Base-by-base conservation (phyloP, 2,797 vertebrate species). In the Brachyrhaphis roseni region DNA sequence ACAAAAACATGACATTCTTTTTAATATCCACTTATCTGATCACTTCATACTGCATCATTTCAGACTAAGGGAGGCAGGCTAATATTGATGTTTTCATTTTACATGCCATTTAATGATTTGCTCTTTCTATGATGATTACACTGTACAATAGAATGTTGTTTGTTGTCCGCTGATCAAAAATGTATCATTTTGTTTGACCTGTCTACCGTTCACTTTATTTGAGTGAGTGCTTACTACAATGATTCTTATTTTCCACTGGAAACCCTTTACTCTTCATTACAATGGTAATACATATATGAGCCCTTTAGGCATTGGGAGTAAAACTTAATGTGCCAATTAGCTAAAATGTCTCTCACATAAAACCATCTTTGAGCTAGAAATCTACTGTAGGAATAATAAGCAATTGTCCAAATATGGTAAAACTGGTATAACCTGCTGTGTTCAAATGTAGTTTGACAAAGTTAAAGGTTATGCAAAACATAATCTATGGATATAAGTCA, bases 31-130 rank as follows among this genome's bases (percentile, higher is more conserved):
- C 64, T 41, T 13, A n/a, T 86, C 90, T 82, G 72, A 73, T 83
- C 78, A 81, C 16, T 18, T 85, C 31, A 31, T 64, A 18, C 5
- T 64, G 28, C 8, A 18, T 64, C 31, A 64, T 15, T 34, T 6
- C 78, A 88, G 91, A 93, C 92, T 90, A 89, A 84, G 87, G 70
- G 76, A 86, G 77, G 79, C 80, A 75, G 84, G 84, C 85, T 53
- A 78, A 82, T 75, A 85, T 84, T 90, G 79, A 89, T 68, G 34
- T 26, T 68, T 68, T 68, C 8, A 92, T 93, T 84, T 92, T 91
- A 91, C 20, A 45, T 5, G 23, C 4, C 2, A 45, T 34, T 55
- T 51, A 47, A 51, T 3, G 15, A 26, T 31, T 8, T 55, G 5
- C 13, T n/a, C 4, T 23, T 23, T 64, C 59, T 64, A 18, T 34